Evolutionary conservation across 1,140 invertebrate species (phyloP), one percentile per base, ranked within the genome.

Genomic region (Uloborus diversus): DNA sequence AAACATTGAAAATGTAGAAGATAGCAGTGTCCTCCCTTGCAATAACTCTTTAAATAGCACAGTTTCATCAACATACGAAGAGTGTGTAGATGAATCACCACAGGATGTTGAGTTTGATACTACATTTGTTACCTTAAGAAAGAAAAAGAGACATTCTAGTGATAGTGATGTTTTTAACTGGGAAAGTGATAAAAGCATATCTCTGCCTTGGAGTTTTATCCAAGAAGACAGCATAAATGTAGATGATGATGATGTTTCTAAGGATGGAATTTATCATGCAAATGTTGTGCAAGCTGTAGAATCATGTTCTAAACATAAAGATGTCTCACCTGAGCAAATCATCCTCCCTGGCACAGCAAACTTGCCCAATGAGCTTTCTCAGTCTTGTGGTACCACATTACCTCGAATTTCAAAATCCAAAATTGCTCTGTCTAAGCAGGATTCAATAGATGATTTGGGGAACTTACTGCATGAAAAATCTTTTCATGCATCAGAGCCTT

Each of bases 171-270:
- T 30, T 17, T 79, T 33, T 23, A 59, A 57, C 5, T 81, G 73
- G 81, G 73, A 81, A 13, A 75, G 70, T 59, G 79, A 81, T 27
- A 75, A 81, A 13, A 81, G 70, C 53, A n/a, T 68, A 37, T 59
- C 70, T 27, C 23, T 51, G 5, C 59, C 33, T 56, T 17, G 20
- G 4, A 70, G 20, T 62, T 27, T 25, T 47, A 51, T 65, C 35
- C 33, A 59, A 47, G 65, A 78, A 37, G 70, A 75, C 11, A 62
- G 2, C 53, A 11, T 1, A 13, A 14, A n/a, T 30, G 14, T 37
- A 5, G 37, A 47, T 27, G 61, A 65, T 59, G 53, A 33, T 37
- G 47, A 27, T 20, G 3, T 27, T 32, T 35, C 30, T 37, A 62
- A 51, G 30, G 28, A 70, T 51, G 25, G 11, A 32, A 14, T 69